These are phyloP conservation scores for Petrocephalus sullivani DNA, from an alignment of 2,797 vertebrate genomes.

Conservation along the genomic window DNA sequence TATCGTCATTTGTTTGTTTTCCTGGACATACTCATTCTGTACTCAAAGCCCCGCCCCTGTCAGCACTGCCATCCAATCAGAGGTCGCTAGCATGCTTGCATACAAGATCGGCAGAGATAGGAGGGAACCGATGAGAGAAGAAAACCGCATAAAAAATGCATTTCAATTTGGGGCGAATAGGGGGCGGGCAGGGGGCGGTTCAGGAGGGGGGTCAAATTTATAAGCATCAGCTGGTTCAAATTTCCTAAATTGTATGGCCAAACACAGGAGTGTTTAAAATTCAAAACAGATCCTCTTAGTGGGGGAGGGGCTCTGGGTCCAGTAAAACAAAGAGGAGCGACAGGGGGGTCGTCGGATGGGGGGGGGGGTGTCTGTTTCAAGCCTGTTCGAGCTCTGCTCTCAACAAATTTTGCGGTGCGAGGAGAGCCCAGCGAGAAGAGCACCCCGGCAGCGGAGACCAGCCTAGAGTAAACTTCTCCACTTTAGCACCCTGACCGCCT, in stretches of 20 bases:
- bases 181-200: not conserved
- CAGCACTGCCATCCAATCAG: constrained; percentile 24
- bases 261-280: constrained; percentile 51
- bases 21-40: constrained; percentile 27
- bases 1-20: constrained; percentile 20
- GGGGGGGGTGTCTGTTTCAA: constrained; percentile 38
- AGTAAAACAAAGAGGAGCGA: constrained; percentile 37
- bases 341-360: not conserved
- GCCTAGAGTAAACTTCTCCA: constrained; percentile 35
- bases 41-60: constrained; percentile 30
- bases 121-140: constrained; percentile 4
- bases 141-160: constrained; percentile 50
- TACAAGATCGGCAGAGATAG: constrained; percentile 31
- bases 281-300: constrained; percentile 59
- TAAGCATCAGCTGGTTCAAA: constrained; percentile 55
- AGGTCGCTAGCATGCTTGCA: constrained; percentile 33
- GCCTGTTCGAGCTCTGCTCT: constrained; percentile 38
- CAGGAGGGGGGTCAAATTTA: constrained; percentile 50
- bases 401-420: constrained; percentile 40
- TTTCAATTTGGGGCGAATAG: constrained; percentile 6
- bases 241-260: constrained; percentile 44
- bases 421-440: constrained; percentile 30
- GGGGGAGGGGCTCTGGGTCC: constrained; percentile 37
- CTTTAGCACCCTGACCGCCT: constrained; percentile 11
- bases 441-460: constrained; percentile 28